phyloP scores from a whole-genome alignment of 2,113 vertebrate genomes.

The Pygoscelis adeliae region DNA sequence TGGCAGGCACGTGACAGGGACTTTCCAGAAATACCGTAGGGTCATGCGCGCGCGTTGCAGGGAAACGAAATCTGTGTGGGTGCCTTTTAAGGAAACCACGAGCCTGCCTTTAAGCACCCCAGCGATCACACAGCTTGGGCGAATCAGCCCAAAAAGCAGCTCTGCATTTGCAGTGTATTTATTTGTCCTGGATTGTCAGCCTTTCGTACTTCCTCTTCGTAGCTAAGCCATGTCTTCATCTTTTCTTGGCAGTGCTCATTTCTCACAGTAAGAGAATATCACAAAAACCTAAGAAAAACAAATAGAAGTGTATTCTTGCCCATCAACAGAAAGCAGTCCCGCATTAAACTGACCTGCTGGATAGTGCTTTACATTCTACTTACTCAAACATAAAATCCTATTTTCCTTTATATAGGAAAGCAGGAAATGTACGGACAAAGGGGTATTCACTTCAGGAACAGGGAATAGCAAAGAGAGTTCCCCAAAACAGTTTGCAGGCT shows the following conservation, averaged over 20 bases:
- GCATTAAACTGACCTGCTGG: not conserved
- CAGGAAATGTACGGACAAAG: not conserved
- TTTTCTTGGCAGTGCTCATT: not conserved
- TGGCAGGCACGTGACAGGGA: not conserved
- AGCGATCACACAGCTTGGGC: not conserved
- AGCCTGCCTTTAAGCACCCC: not conserved
- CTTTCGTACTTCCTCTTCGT: not conserved
- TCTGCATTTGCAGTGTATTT: not conserved
- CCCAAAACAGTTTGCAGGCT: not conserved
- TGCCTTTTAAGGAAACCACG: not conserved
- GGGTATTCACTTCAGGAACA: not conserved
- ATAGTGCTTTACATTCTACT: not conserved
- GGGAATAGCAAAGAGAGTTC: not conserved
- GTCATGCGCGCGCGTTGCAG: not conserved
- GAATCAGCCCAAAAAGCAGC: not conserved
- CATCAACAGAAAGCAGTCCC: not conserved
- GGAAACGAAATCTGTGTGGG: not conserved
- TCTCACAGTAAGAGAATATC: not conserved
- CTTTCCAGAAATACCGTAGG: not conserved
- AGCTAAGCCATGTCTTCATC: not conserved
- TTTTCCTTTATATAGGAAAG: not conserved
- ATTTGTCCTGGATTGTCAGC: not conserved
- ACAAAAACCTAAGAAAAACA: not conserved
- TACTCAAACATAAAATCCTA: not conserved
- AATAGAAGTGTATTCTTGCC: not conserved